These are phyloP conservation scores for Anticlea derivata DNA, from an alignment of 2,888 invertebrate species.

Conservation along the genomic window DNA sequence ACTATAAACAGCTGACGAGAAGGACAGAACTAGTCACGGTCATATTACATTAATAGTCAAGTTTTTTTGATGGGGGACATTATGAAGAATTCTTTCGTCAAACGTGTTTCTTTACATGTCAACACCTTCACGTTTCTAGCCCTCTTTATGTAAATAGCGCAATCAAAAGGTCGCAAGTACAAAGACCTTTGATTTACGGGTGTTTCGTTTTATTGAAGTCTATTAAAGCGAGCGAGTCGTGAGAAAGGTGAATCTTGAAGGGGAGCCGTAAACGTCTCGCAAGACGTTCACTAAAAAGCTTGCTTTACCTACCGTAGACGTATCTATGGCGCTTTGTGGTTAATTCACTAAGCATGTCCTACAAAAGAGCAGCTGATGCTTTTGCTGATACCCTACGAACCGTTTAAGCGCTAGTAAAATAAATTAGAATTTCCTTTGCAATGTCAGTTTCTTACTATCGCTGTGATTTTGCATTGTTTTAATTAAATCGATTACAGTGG, in stretches of 20 bases:
- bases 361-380: conserved; percentile 35
- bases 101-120: conserved; percentile 75
- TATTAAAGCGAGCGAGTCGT: conserved; percentile 75
- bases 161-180: conserved; percentile 71
- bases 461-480: neutral
- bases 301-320: conserved; percentile 34
- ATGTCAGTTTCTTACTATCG: neutral
- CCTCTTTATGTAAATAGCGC: conserved; percentile 74
- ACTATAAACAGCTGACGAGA: conserved; percentile 54
- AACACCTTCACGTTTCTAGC: conserved; percentile 80
- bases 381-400: conserved; percentile 22
- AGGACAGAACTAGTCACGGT: conserved; percentile 57
- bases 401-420: neutral
- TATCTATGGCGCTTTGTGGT: conserved; percentile 32
- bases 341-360: conserved; percentile 31
- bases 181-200: conserved; percentile 78
- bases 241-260: conserved; percentile 69
- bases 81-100: conserved; percentile 40
- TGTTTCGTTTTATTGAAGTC: conserved; percentile 71
- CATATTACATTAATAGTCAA: conserved; percentile 50
- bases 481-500: neutral
- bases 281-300: conserved; percentile 52
- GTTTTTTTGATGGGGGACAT: conserved; percentile 40
- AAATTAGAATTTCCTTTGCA: neutral
- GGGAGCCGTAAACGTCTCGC: conserved; percentile 60